Base-by-base conservation (phyloP, 2,888 invertebrate genomes). In the Itoplectis maculator region DNA sequence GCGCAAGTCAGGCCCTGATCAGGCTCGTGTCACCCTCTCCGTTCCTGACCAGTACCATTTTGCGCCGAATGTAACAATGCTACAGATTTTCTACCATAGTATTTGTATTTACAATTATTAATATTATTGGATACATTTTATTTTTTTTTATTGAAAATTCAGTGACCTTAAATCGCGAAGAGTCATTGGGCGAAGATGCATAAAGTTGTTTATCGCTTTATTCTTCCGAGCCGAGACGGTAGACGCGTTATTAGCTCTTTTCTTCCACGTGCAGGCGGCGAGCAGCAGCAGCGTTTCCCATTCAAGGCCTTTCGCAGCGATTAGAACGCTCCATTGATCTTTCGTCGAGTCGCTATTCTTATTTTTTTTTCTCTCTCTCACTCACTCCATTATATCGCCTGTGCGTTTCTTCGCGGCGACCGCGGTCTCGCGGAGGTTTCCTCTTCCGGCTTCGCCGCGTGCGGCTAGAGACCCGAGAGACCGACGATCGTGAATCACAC, bases 271-370 rank as follows among this genome's bases (percentile, higher is more conserved):
- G 61, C 69, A 54, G 15, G 23, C 54, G 61, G n/a, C n/a, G 3
- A 29, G 29, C 29, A 2, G 29, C 2, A 79, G 15, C 49, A 29
- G 59, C 13, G 45, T 29, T 81, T 81, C 61, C 40, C 66, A 45
- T 54, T 49, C 81, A 82, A 82, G 81, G 81, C 42, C 29, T 56
- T n/a, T n/a, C n/a, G n/a, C 59, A 6, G 15, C 65, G 69, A 79
- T 82, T 79, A 66, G 47, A 75, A 75, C 70, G 82, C 78, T 82
- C 70, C 79, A 82, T 82, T 79, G 79, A 79, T 82, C 78, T 78
- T 70, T 79, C 69, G 54, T 47, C 35, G 54, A 51, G 37, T 74
- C n/a, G 47, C 47, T 51, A 79, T 77, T 73, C 45, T 69, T 61
- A 66, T 82, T 70, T 56, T 73, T 68, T 66, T 75, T n/a, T n/a